These are phyloP conservation scores for Palloptera scutellata DNA, from an alignment of 2,888 invertebrate species.

Conservation along the genomic window DNA sequence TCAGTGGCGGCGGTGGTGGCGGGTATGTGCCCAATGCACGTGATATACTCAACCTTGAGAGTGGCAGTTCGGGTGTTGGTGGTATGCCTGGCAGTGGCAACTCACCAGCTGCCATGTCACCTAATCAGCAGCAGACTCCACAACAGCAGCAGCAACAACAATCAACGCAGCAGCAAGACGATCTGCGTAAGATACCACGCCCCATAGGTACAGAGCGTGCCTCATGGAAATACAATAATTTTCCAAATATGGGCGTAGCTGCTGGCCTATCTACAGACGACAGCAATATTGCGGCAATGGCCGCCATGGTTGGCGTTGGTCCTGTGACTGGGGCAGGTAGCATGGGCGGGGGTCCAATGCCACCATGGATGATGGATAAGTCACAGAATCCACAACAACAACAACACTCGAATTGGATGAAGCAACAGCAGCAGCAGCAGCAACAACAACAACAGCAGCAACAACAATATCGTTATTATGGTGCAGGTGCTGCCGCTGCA, in stretches of 20 bases:
- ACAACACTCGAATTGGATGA: slow-evolving; percentile 54
- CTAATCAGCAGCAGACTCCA: slow-evolving; percentile 53
- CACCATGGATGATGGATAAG: slow-evolving; percentile 54
- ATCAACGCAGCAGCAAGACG: slow-evolving; percentile 52
- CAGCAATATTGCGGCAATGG: slow-evolving; percentile 12
- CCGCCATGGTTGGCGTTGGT: slow-evolving; percentile 38
- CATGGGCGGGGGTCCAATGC: slow-evolving; percentile 45
- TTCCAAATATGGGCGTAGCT: slow-evolving; percentile 46
- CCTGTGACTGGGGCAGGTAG: slow-evolving; percentile 36
- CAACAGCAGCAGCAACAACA: slow-evolving; percentile 40
- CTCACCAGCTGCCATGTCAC: slow-evolving; percentile 64
- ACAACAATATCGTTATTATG: slow-evolving; percentile 56
- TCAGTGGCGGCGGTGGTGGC: slow-evolving; percentile 36
- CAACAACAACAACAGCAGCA: slow-evolving; percentile 55
- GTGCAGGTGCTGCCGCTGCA: slow-evolving; percentile 43
- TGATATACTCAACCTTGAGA: slow-evolving; percentile 60
- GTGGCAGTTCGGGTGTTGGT: slow-evolving; percentile 51
- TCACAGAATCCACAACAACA: slow-evolving; percentile 43
- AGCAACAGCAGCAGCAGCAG: slow-evolving; percentile 45
- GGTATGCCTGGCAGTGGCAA: slow-evolving; percentile 52
- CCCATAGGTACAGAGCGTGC: slow-evolving; percentile 85
- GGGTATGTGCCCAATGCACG: slow-evolving; percentile 52
- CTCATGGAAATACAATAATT: slow-evolving; percentile 63
- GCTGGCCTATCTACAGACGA: slow-evolving; percentile 49
- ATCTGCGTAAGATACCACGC: slow-evolving; percentile 67